A percentile compares a stretch with the other conserved stretches of the same genome.
Evolutionary conservation across 1,140 invertebrate species (phyloP).

Genomic region (Megalopta genalis): DNA sequence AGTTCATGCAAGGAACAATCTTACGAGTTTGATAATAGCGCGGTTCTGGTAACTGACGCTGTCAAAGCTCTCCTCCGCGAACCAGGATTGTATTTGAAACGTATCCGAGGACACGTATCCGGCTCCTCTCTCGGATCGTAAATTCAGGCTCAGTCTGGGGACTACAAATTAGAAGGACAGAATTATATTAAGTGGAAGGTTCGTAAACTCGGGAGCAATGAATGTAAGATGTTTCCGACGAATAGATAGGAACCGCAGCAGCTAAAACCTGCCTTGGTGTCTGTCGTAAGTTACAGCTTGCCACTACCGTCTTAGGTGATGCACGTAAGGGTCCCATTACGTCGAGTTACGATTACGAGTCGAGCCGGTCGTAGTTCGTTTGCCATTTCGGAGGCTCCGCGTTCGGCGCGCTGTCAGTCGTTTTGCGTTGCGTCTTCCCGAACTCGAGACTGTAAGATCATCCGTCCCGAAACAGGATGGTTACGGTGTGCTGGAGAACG

Average conservation of each 20-base stretch:
- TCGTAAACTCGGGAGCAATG: conserved; percentile 43
- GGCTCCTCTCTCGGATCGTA: conserved; percentile 7
- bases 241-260: conserved; percentile 29
- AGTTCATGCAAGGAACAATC: no score
- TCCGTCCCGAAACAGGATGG: not conserved
- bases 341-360: conserved; percentile 51
- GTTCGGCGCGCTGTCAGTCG: not conserved
- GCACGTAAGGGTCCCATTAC: conserved; percentile 36
- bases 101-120: not conserved
- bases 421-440: not conserved
- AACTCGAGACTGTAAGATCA: not conserved
- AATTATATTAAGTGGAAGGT: conserved; percentile 25
- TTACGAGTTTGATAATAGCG: no score
- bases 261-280: conserved; percentile 40
- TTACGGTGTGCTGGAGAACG: not conserved
- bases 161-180: conserved; percentile 34
- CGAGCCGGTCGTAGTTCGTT: conserved; percentile 38
- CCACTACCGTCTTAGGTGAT: not conserved
- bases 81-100: not conserved
- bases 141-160: conserved; percentile 2
- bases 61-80: not conserved
- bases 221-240: conserved; percentile 36
- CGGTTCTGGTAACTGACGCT: no score
- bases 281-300: conserved; percentile 40
- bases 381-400: conserved; percentile 33